Base-by-base conservation (phyloP, 37 sponge, comb jelly and placozoan species). In the Diacarnus erythraeanus region DNA sequence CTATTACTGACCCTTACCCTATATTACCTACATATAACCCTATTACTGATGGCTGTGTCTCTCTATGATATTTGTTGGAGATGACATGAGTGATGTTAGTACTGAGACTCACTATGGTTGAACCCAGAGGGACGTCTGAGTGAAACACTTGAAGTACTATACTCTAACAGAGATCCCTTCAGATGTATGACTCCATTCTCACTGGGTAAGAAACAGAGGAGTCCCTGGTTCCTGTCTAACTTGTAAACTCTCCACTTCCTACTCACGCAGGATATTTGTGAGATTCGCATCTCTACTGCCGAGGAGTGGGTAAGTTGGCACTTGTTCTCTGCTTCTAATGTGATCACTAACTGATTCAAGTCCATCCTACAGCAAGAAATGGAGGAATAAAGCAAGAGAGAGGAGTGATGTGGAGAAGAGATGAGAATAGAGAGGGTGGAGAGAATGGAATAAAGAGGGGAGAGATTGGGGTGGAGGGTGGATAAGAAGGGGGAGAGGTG, bases 41-140 rank as follows among this genome's bases (percentile, higher is more conserved):
- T n/a, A n/a, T n/a, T n/a, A n/a, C n/a, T n/a, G n/a, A n/a, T n/a
- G n/a, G n/a, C n/a, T n/a, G n/a, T n/a, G n/a, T n/a, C n/a, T n/a
- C n/a, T n/a, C n/a, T n/a, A n/a, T n/a, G n/a, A n/a, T n/a, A n/a
- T n/a, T n/a, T n/a, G n/a, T n/a, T n/a, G n/a, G n/a, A n/a, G n/a
- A n/a, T n/a, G n/a, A n/a, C n/a, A n/a, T 39, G 39, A 41, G 68
- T 30, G 33, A 29, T 5, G 3, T 41, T 2, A 71, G 10, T 40
- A 65, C 43, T 6, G 22, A 41, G 8, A 36, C 84, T 69, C 37
- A 85, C 86, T 72, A 61, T 26, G 27, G 79, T 72, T 61, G 64
- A 73, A 37, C 86, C 86, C 1, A 86, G 71, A 27, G 87, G 87
- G 22, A 86, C 76, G 38, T 86, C 87, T 30, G 80, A 80, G 61